phyloP scores from a whole-genome alignment of 2,888 invertebrate species.

The Atrina japonica region DNA sequence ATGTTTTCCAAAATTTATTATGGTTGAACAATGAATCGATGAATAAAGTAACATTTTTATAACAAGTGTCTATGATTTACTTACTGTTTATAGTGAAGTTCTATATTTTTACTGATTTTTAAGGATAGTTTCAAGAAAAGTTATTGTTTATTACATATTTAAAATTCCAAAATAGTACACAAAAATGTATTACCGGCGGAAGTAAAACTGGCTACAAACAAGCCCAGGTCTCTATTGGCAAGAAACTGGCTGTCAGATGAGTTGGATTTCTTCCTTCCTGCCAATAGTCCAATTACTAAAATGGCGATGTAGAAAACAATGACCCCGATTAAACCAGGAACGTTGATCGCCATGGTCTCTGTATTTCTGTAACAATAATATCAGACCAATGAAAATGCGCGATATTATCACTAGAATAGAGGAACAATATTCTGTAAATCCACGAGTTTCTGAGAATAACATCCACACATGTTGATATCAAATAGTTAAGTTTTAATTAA shows the following conservation, averaged over 20 bases:
- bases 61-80: not conserved
- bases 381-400: too few species aligned
- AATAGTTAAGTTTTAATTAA: too few species aligned
- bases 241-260: slow-evolving; percentile 95
- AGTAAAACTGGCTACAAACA: slow-evolving; percentile 97
- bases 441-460: too few species aligned
- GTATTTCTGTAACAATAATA: too few species aligned
- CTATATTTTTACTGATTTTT: not conserved
- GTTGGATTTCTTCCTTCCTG: slow-evolving; percentile 87
- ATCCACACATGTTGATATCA: too few species aligned
- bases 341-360: slow-evolving; percentile 82
- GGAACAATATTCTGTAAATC: too few species aligned
- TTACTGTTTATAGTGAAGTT: too few species aligned
- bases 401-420: too few species aligned
- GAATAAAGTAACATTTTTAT: not conserved
- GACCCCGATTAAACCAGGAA: slow-evolving; percentile 94
- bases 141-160: too few species aligned
- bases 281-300: slow-evolving; percentile 96
- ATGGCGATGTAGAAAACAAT: slow-evolving; percentile 96
- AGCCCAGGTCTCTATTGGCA: slow-evolving; percentile 94
- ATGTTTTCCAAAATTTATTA: too few species aligned
- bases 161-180: too few species aligned
- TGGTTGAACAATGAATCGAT: too few species aligned
- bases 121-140: not conserved
- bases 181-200: slow-evolving; percentile 92